Base-by-base conservation (phyloP, 2,888 invertebrate species). In the Cephus spinipes region DNA sequence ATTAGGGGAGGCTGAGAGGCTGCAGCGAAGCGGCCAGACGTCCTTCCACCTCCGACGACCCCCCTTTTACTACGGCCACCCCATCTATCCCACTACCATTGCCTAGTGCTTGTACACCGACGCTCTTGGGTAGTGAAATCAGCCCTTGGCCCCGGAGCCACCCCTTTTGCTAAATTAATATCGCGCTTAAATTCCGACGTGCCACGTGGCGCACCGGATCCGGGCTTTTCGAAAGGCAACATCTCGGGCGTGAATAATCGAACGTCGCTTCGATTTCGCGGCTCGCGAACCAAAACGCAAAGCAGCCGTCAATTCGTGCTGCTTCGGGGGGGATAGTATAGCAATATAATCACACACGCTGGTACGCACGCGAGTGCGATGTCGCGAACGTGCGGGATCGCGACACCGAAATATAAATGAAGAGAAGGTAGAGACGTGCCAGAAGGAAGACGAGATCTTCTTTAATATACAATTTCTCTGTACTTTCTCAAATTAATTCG, bases 1-100 rank as follows among this genome's bases (percentile, higher is more conserved):
- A 91, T 91, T 91, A 90, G 88, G 87, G 89, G 89, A 87, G 87
- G 87, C 88, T 90, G 89, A 89, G 89, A 89, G 89, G 86, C 81
- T 85, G 81, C 86, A 83, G 80, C 83, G 77, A 74, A 82, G 79
- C 81, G 78, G 79, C 82, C 81, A 83, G 83, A 83, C 78, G 75
- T 79, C 76, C 76, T 76, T 76, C 76, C 77, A 74, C 79, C 68
- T 76, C 73, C 71, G 12, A 55, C 77, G 77, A 79, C 79, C 78
- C 83, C 82, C 82, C 35, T 12, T 35, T 79, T 73, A 77, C 68
- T 80, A 81, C 75, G 80, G 80, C 82, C 83, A 69, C 73, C 77
- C 73, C 75, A 55, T 55, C 23, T 55, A 55, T 23, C 9, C 55
- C 23, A 55, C 55, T 55, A 55, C 55, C 6, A 55, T 23, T 55